Percentiles rank a stretch among this genome's conserved stretches.
Conservation (phyloP, 2,797 vertebrate species). For the Pterois miles region DNA sequence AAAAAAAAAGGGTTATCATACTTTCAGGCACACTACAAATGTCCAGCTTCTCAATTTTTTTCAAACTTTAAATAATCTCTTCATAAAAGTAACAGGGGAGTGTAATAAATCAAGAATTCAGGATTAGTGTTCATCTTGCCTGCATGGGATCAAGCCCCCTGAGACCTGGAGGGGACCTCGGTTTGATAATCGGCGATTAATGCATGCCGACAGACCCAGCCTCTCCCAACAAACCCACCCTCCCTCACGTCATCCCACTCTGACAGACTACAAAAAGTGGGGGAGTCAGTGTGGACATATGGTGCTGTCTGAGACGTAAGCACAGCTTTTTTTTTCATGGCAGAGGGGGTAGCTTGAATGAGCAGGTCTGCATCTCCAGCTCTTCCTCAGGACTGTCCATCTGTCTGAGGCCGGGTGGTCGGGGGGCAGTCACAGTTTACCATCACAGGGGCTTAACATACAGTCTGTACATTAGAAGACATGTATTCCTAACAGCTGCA, state of each 20-base stretch:
- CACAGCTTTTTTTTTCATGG: constrained; percentile 7
- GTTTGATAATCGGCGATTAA: constrained; percentile 36
- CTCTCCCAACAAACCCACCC: constrained; percentile 23
- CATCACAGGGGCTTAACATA: constrained; percentile 50
- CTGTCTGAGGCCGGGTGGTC: constrained; percentile 57
- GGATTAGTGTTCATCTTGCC: neutral
- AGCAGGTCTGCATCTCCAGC: constrained; percentile 37
- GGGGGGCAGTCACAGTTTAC: constrained; percentile 13
- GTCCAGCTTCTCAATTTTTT: neutral
- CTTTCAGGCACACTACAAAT: too few relatives aligned
- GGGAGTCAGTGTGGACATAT: constrained; percentile 65
- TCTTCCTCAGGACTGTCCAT: constrained; percentile 66
- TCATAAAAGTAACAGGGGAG: neutral
- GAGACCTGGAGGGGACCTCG: neutral
- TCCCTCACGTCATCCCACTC: constrained; percentile 6
- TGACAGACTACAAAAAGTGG: constrained; percentile 13
- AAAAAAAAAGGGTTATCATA: too few relatives aligned
- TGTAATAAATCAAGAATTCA: neutral
- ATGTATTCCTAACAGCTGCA: constrained; percentile 68
- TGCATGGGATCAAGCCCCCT: neutral
- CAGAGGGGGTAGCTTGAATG: constrained; percentile 12
- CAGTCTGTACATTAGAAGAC: constrained; percentile 51
- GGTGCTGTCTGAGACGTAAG: constrained; percentile 67
- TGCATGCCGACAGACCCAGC: constrained; percentile 55
- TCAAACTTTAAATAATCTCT: neutral